Percentiles rank a stretch among this genome's conserved stretches.
Evolutionary conservation across 1,140 invertebrate genomes (phyloP).

Genomic region (Drosophila oshimai): DNA sequence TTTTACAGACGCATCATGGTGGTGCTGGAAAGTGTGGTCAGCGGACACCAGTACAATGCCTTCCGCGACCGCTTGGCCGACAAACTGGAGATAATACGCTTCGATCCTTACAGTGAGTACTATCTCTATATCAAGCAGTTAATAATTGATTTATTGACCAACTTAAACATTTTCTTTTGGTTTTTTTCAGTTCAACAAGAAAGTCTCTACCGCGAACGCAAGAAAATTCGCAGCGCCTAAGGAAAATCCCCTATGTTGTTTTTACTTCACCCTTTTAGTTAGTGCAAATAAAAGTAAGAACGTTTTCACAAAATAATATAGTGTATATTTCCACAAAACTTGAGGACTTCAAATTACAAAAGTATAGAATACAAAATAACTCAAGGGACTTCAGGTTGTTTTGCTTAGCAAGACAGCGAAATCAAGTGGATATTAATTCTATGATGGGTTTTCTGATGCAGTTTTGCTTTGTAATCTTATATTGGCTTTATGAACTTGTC

Average conservation of each 20-base stretch:
- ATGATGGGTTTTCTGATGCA: no score
- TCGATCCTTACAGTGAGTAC: slow-evolving; percentile 90
- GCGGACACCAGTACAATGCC: slow-evolving; percentile 87
- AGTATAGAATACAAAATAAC: no score
- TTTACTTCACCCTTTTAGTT: not conserved
- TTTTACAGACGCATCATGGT: slow-evolving; percentile 88
- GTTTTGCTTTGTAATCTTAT: no score
- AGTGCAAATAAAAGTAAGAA: slow-evolving; percentile 2
- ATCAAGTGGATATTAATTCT: no score
- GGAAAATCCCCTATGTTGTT: not conserved
- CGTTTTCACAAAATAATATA: not conserved
- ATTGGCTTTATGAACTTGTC: no score
- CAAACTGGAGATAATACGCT: slow-evolving; percentile 89
- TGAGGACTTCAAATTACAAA: not conserved
- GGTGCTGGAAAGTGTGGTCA: slow-evolving; percentile 89
- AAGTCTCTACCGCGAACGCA: slow-evolving; percentile 86
- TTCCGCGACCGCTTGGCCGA: slow-evolving; percentile 89
- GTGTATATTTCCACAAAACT: not conserved
- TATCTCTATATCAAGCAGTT: no score
- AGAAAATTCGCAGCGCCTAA: slow-evolving; percentile 86
- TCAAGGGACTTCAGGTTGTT: no score
- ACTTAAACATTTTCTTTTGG: not conserved
- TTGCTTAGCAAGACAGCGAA: no score
- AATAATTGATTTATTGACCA: no score
- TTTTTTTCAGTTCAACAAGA: slow-evolving; percentile 86